A percentile compares a stretch with the other conserved stretches of the same genome.
Conservation (phyloP, 2,888 invertebrate species). For the Oscheius sp. region DNA sequence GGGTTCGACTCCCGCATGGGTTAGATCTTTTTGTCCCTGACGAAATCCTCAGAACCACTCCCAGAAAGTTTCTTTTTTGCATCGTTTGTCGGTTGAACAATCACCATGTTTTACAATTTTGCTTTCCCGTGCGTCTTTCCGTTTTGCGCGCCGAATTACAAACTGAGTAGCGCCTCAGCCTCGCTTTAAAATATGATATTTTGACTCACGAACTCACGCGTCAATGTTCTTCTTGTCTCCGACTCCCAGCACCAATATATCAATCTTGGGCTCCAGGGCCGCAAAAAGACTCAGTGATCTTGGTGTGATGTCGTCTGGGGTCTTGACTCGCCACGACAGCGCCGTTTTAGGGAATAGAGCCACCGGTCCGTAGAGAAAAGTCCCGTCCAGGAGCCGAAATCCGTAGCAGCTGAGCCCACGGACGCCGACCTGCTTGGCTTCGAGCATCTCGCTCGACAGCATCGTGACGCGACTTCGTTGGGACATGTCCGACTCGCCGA, state of each 20-base stretch:
- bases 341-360: conserved; percentile 70
- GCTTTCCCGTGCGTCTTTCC: too few relatives aligned
- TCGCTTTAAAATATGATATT: too few relatives aligned
- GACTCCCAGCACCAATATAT: conserved; percentile 72
- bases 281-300: conserved; percentile 85
- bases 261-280: conserved; percentile 86
- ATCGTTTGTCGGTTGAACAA: too few relatives aligned
- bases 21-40: too few relatives aligned
- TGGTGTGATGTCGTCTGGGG: conserved; percentile 81
- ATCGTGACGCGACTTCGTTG: conserved; percentile 64
- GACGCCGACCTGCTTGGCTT: conserved; percentile 64
- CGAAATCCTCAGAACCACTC: too few relatives aligned
- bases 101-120: too few relatives aligned
- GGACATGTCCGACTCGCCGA: conserved; percentile 65
- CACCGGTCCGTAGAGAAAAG: conserved; percentile 71
- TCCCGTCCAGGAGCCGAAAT: conserved; percentile 67
- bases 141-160: too few relatives aligned
- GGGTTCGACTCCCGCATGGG: too few relatives aligned
- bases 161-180: too few relatives aligned
- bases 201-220: conserved; percentile 47
- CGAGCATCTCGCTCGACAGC: conserved; percentile 65
- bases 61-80: too few relatives aligned
- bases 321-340: conserved; percentile 70
- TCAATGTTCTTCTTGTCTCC: conserved; percentile 72
- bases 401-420: conserved; percentile 66